Conservation (phyloP, 2,888 invertebrate genomes). For the Autographa pulchrina region DNA sequence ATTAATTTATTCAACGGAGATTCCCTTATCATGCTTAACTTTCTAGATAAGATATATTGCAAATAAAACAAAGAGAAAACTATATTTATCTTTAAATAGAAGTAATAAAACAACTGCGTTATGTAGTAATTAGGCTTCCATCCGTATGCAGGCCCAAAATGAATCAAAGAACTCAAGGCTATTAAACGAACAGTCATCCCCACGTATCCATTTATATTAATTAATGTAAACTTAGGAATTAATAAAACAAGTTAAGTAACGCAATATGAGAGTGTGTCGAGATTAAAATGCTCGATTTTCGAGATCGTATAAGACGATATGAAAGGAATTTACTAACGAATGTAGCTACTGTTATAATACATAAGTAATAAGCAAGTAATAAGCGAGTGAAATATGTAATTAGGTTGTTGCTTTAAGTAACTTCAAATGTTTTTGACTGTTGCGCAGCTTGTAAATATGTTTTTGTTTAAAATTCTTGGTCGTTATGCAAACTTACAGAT, state of each 20-base stretch:
- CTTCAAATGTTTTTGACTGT: conserved; percentile 30
- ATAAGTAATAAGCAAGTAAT: conserved; percentile 51
- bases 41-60: neutral
- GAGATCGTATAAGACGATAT: conserved; percentile 55
- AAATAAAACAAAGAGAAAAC: neutral
- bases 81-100: conserved; percentile 31
- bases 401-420: conserved; percentile 43
- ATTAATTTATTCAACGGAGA: too few species aligned
- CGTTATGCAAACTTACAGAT: neutral
- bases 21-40: too few species aligned
- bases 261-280: conserved; percentile 49
- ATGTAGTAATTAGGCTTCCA: conserved; percentile 42
- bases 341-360: conserved; percentile 52
- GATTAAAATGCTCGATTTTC: conserved; percentile 57
- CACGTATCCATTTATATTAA: conserved; percentile 56
- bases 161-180: conserved; percentile 49
- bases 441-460: neutral
- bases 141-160: conserved; percentile 31
- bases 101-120: conserved; percentile 32
- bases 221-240: conserved; percentile 55
- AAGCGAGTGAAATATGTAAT: conserved; percentile 49
- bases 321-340: conserved; percentile 59
- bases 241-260: conserved; percentile 52
- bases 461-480: neutral
- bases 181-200: conserved; percentile 54